Evolutionary conservation across 2,888 invertebrate genomes (phyloP).

Genomic region (Sepiola atlantica): DNA sequence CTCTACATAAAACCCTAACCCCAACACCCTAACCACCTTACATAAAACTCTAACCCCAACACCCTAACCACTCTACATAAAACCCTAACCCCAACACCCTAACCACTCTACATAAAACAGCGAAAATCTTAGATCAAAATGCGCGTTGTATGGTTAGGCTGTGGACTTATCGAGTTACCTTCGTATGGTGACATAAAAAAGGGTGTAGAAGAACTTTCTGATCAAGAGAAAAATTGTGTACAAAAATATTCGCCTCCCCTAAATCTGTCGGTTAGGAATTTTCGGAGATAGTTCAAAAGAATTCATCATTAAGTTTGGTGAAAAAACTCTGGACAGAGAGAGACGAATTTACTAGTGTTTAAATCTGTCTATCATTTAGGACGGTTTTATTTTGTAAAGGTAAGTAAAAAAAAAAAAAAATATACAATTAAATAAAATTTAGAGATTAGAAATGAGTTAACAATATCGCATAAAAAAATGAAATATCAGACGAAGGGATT

Average conservation of each 20-base stretch:
- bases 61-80: too few relatives aligned
- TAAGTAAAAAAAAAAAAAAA: background rate
- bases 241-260: background rate
- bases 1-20: too few relatives aligned
- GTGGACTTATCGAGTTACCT: background rate
- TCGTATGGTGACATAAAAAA: background rate
- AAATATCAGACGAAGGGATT: too few relatives aligned
- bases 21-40: too few relatives aligned
- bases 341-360: background rate
- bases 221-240: background rate
- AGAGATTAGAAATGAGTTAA: too few relatives aligned
- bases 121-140: background rate
- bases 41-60: too few relatives aligned
- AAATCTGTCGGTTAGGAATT: background rate
- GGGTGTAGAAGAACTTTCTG: background rate
- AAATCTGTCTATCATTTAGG: background rate
- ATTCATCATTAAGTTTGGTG: background rate
- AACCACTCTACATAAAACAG: too few relatives aligned
- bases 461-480: too few relatives aligned
- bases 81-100: too few relatives aligned
- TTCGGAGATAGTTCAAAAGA: background rate
- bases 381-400: too few relatives aligned
- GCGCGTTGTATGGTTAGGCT: background rate
- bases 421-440: background rate
- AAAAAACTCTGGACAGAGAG: background rate